phyloP scores from a whole-genome alignment of 2,113 vertebrate genomes.

The Xiphophorus maculatus region DNA sequence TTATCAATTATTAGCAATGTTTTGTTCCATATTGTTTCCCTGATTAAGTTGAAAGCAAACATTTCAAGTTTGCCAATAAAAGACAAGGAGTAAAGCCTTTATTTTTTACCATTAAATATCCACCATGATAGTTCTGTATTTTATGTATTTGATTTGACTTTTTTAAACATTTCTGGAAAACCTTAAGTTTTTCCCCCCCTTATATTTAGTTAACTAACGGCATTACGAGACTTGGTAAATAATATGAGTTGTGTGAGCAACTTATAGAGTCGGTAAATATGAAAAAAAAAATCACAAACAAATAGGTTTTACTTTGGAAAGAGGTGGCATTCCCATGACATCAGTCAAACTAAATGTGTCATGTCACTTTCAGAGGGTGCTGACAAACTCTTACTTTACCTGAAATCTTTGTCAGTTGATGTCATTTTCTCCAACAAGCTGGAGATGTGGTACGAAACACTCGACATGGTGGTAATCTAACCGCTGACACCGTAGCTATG shows the following conservation, averaged over 20 bases:
- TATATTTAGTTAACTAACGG: neutral
- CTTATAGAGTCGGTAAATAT: neutral
- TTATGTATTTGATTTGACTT: neutral
- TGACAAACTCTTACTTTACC: conserved; percentile 74
- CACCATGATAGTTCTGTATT: neutral
- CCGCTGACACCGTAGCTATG: neutral
- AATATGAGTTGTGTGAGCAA: neutral
- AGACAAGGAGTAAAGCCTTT: neutral
- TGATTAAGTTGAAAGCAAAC: neutral
- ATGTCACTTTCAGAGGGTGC: conserved; percentile 45
- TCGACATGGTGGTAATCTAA: conserved; percentile 79
- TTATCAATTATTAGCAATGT: neutral
- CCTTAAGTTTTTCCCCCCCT: neutral
- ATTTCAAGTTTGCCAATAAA: neutral
- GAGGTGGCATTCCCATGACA: conserved; percentile 1
- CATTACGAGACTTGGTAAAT: neutral
- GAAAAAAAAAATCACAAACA: neutral
- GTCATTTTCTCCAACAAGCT: conserved; percentile 94
- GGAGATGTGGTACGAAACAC: conserved; percentile 86
- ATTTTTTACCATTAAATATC: neutral
- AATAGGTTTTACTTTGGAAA: neutral
- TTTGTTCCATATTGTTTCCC: too few species aligned
- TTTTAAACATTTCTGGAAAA: neutral
- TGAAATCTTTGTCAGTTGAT: conserved; percentile 92
- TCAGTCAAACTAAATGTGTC: conserved; percentile 44